Evolutionary conservation across 2,888 invertebrate genomes (phyloP), one percentile per base, ranked within the genome.

Genomic region (Hyles lineata): DNA sequence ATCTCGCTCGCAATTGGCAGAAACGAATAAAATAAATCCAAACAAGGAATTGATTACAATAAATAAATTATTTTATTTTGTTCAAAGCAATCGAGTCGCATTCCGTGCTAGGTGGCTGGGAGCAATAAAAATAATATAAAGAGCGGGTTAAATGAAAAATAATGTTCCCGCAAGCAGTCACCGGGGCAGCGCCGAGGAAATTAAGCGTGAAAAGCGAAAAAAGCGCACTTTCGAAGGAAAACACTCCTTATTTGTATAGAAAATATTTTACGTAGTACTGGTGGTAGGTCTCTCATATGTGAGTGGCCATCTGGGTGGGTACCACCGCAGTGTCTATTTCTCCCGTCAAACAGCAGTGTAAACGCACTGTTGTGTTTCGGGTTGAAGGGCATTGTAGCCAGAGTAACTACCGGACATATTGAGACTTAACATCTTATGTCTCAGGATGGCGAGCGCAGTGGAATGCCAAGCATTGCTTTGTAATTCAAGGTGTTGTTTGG

Each of bases 71-170:
- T 15, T 25, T 15, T 29, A 60, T 60, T 60, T 63, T 21, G 8
- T 21, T 35, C 21, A 63, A 32, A n/a, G 21, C 21, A 43, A 67
- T 23, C 55, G 55, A n/a, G 55, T 55, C 55, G 43, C 50, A 50
- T 67, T 67, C 50, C 43, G 43, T 35, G 43, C 61, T 67, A 23
- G 50, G 55, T 55, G 55, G 76, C 72, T 74, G 81, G 79, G 81
- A 81, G 81, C 82, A 79, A 82, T 87, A 86, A 87, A 86, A 87
- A 87, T 85, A 85, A 86, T 81, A 82, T 75, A 84, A 80, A 79
- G 81, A 80, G 82, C 81, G 78, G 81, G 82, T 84, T 83, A 85
- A 88, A 89, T 89, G 86, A 88, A 85, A 88, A 88, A 85, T 87
- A 87, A 89, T 87, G 82, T 76, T 76, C 77, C 76, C 78, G 23